Evolutionary conservation across 2,797 vertebrate species (phyloP).

Genomic region (Schizothorax lantsangensis): DNA sequence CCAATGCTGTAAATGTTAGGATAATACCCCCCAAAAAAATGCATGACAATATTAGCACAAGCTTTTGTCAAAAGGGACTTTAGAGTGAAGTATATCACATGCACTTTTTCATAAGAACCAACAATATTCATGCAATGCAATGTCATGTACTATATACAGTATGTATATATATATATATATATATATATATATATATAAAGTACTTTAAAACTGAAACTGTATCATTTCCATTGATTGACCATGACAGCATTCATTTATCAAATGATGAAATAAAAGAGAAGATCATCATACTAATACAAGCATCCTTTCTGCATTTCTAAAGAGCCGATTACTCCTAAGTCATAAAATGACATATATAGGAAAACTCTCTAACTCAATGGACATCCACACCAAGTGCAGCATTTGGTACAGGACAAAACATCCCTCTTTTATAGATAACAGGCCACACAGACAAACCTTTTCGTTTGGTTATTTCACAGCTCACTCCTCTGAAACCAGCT

Average conservation of each 20-base stretch:
- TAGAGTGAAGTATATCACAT: neutral
- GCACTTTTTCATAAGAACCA: neutral
- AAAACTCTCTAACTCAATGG: neutral
- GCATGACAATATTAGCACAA: neutral
- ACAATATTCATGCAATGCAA: neutral
- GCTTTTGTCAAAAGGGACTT: neutral
- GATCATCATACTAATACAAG: neutral
- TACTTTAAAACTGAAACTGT: neutral
- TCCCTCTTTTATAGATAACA: neutral
- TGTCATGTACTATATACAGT: neutral
- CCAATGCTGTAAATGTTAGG: constrained; percentile 72
- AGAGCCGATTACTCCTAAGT: neutral
- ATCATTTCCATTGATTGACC: neutral
- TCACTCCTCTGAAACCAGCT: constrained; percentile 78
- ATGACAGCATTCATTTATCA: neutral
- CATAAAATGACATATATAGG: neutral
- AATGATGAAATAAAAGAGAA: neutral
- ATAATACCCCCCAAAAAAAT: neutral
- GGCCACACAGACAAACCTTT: constrained; percentile 58
- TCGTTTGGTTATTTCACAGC: constrained; percentile 83
- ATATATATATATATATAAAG: neutral
- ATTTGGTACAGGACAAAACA: neutral
- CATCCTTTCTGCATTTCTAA: neutral
- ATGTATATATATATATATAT: too few relatives aligned
- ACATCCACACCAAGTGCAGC: neutral